Percentiles rank a stretch among this genome's conserved stretches.
Evolutionary conservation across 2,797 vertebrate genomes (phyloP).

Genomic region (Australoheros facetus): DNA sequence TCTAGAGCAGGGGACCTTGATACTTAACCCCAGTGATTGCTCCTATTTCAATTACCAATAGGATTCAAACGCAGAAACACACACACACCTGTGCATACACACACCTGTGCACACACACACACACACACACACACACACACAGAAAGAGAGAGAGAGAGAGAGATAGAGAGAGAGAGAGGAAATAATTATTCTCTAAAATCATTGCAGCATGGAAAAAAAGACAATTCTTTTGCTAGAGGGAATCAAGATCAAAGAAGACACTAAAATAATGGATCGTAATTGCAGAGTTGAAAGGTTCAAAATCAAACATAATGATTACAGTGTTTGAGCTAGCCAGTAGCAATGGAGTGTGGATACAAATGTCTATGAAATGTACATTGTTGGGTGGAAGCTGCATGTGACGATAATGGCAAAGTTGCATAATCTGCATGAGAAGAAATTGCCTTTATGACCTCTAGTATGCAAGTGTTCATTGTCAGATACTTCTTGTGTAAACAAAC

Average conservation of each 20-base stretch:
- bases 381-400: constrained; percentile 49
- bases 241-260: constrained; percentile 76
- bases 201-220: constrained; percentile 60
- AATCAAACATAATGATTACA: constrained; percentile 78
- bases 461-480: constrained; percentile 12
- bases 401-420: constrained; percentile 46
- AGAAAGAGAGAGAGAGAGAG: not conserved
- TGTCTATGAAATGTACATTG: constrained; percentile 50
- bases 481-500: constrained; percentile 15
- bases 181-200: constrained; percentile 75
- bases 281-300: constrained; percentile 78
- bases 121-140: not conserved
- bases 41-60: constrained; percentile 70
- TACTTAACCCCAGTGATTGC: constrained; percentile 59
- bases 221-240: constrained; percentile 63
- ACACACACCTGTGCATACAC: not conserved
- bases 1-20: constrained; percentile 46
- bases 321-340: constrained; percentile 73
- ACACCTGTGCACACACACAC: too few species aligned
- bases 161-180: constrained; percentile 9
- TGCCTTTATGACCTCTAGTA: constrained; percentile 1
- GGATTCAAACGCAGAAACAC: constrained; percentile 34
- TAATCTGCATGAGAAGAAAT: constrained; percentile 41
- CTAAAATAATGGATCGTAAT: constrained; percentile 76
- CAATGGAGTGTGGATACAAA: constrained; percentile 49